Evolutionary conservation across 2,888 invertebrate species (phyloP).

Genomic region (Drosophila yooni): DNA sequence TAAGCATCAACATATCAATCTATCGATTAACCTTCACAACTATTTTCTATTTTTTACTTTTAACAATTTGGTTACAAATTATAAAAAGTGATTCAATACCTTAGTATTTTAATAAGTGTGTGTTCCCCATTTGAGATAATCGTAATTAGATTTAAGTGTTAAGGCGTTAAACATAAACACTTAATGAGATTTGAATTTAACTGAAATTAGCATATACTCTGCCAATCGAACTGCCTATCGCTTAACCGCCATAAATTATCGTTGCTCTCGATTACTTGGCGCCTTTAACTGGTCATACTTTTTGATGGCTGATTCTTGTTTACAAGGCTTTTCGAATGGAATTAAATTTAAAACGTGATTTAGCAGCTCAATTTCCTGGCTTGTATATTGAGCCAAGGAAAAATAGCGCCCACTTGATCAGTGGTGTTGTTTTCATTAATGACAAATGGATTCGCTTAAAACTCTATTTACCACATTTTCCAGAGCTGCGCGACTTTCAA

Average conservation of each 20-base stretch:
- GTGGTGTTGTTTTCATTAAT: constrained; percentile 37
- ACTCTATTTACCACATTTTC: constrained; percentile 73
- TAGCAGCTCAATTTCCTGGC: constrained; percentile 51
- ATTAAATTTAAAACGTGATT: constrained; percentile 8
- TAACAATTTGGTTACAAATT: neutral
- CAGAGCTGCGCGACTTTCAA: constrained; percentile 53
- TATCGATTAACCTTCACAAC: constrained; percentile 29
- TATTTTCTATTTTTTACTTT: constrained; percentile 4
- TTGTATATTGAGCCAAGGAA: constrained; percentile 23
- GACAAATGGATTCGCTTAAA: constrained; percentile 60
- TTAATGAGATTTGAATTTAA: neutral
- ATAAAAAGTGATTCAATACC: neutral
- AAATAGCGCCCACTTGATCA: constrained; percentile 25
- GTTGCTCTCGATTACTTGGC: neutral
- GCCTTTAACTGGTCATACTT: constrained; percentile 5
- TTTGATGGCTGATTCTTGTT: neutral
- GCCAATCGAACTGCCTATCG: constrained; percentile 25
- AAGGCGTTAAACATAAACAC: neutral
- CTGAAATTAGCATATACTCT: neutral
- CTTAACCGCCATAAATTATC: constrained; percentile 30
- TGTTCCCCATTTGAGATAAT: neutral
- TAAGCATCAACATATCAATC: neutral
- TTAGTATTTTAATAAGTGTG: neutral
- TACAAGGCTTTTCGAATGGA: constrained; percentile 7
- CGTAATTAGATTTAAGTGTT: neutral